Conservation (phyloP, 2,113 vertebrate genomes). For the Pseudonaja textilis region DNA sequence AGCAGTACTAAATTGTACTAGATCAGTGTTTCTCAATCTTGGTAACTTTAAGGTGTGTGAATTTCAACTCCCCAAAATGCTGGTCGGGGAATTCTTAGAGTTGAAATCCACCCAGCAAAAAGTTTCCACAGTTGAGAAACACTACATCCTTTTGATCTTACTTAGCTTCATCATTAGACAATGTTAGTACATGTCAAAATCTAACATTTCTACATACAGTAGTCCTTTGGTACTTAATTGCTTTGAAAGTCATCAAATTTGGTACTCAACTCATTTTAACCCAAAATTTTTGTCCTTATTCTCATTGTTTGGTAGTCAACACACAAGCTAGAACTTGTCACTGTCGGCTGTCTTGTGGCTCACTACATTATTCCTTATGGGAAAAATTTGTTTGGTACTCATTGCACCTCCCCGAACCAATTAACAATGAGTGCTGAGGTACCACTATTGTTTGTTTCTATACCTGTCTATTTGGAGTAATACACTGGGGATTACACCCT, state of each 20-base stretch:
- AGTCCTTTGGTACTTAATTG: not conserved
- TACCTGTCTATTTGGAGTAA: not conserved
- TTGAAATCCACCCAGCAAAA: not conserved
- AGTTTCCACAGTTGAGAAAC: not conserved
- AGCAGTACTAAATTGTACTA: not conserved
- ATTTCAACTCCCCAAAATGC: not conserved
- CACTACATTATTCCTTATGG: not conserved
- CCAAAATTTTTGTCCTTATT: not conserved
- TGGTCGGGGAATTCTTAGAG: not conserved
- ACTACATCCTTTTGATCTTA: not conserved
- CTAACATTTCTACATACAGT: not conserved
- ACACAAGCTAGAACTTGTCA: not conserved
- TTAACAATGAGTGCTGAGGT: not conserved
- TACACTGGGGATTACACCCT: not conserved
- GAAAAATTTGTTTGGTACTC: no score
- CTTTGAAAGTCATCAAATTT: not conserved
- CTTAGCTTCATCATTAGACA: not conserved
- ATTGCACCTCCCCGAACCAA: not conserved
- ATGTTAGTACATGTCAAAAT: not conserved
- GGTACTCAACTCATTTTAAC: not conserved
- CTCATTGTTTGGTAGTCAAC: not conserved
- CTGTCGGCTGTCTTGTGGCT: not conserved
- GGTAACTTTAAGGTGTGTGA: not conserved
- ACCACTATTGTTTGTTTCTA: not conserved
- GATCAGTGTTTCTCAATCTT: not conserved